These are phyloP conservation scores for Aspidiotus rigidus DNA, from an alignment of 2,888 invertebrate species.

Conservation along the genomic window DNA sequence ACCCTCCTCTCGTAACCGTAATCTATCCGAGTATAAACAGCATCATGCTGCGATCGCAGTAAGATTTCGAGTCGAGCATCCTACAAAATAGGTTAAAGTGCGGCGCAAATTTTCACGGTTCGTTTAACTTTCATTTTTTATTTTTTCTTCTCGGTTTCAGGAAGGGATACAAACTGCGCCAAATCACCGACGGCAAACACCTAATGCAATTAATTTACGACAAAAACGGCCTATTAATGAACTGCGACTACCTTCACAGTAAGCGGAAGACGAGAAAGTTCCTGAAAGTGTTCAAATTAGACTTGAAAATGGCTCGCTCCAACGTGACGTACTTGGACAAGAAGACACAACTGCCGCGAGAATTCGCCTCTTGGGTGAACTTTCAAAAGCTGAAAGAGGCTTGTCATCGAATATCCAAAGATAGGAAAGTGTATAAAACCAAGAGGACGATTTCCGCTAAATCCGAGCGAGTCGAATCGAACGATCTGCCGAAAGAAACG, in stretches of 20 bases:
- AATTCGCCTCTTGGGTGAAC: constrained; percentile 51
- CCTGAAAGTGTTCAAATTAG: constrained; percentile 47
- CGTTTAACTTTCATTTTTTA: neutral
- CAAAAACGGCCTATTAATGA: constrained; percentile 51
- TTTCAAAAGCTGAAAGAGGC: constrained; percentile 51
- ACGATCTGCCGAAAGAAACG: constrained; percentile 28
- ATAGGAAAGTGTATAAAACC: constrained; percentile 42
- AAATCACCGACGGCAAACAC: constrained; percentile 58
- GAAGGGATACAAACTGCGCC: constrained; percentile 54
- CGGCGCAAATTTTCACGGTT: no score
- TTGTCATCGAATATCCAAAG: constrained; percentile 43
- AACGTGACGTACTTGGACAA: constrained; percentile 35
- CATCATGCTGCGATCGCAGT: no score
- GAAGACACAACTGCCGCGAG: constrained; percentile 44
- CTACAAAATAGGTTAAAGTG: no score
- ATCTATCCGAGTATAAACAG: no score
- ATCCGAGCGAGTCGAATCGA: constrained; percentile 10
- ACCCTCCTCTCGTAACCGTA: no score
- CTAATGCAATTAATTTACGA: constrained; percentile 61
- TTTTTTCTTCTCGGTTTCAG: constrained; percentile 42
- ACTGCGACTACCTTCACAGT: constrained; percentile 58
- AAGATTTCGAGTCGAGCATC: no score
- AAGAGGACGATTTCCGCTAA: constrained; percentile 37
- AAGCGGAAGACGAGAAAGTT: constrained; percentile 50
- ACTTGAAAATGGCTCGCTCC: constrained; percentile 13